Percentiles rank a stretch among this genome's conserved stretches.
Evolutionary conservation across 2,113 vertebrate species (phyloP).

Genomic region (Melozone crissalis): DNA sequence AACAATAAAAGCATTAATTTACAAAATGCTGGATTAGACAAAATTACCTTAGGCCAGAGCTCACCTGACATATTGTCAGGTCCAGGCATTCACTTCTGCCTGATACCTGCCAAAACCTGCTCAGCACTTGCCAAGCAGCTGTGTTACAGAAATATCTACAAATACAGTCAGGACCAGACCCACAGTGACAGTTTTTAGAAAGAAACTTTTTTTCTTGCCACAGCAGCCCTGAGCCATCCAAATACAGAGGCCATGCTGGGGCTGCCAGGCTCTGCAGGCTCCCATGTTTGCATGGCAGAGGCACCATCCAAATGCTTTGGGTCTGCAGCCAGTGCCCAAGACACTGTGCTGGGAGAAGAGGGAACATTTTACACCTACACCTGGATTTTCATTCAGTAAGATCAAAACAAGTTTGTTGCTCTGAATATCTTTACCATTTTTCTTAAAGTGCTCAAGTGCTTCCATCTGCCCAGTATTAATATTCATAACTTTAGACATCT

Average conservation of each 20-base stretch:
- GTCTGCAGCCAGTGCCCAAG: background rate
- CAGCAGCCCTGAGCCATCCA: background rate
- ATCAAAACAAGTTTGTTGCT: background rate
- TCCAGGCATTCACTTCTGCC: background rate
- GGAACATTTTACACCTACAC: background rate
- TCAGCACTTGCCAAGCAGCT: background rate
- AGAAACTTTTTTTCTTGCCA: background rate
- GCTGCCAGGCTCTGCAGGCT: background rate
- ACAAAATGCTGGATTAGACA: background rate
- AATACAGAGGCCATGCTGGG: fast-evolving
- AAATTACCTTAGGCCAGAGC: background rate
- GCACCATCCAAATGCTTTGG: fast-evolving
- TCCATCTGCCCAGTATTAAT: constrained; percentile 44
- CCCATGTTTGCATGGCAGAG: background rate
- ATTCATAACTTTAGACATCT: constrained; percentile 41
- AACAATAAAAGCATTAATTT: background rate
- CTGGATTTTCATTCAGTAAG: background rate
- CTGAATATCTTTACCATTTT: background rate
- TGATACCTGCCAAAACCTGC: background rate
- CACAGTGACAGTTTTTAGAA: background rate
- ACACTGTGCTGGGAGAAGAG: background rate
- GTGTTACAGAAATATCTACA: background rate
- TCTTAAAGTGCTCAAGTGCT: background rate
- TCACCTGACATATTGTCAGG: background rate
- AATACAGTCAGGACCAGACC: background rate